Evolutionary conservation across 2,888 invertebrate species (phyloP).

Genomic region (Melanargia galathea): DNA sequence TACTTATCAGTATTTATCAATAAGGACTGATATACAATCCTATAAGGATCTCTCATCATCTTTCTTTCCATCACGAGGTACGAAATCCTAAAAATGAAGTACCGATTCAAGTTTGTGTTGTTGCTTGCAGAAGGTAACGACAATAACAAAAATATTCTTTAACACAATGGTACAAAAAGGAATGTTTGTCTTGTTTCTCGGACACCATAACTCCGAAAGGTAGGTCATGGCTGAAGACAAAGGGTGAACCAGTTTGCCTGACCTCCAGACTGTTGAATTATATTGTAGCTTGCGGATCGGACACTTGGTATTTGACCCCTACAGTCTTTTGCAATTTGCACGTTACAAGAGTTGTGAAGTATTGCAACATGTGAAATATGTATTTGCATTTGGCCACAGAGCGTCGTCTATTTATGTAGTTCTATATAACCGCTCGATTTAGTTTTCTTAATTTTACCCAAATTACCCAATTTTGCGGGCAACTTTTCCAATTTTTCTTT

Average conservation of each 20-base stretch:
- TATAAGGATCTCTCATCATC: too few species aligned
- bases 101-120: not conserved
- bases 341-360: not conserved
- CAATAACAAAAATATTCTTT: constrained; percentile 3
- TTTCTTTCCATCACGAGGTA: too few species aligned
- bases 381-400: not conserved
- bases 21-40: too few species aligned
- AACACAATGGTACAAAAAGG: constrained; percentile 13
- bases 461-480: too few species aligned
- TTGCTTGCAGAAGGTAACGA: not conserved
- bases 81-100: too few species aligned
- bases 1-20: too few species aligned
- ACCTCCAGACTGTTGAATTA: constrained; percentile 19
- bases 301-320: constrained; percentile 15
- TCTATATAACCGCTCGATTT: constrained; percentile 1
- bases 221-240: constrained; percentile 35
- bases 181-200: constrained; percentile 12
- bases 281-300: constrained; percentile 10
- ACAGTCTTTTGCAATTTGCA: not conserved
- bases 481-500: too few species aligned
- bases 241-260: constrained; percentile 32
- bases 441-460: too few species aligned
- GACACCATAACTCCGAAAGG: constrained; percentile 32
- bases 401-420: not conserved
- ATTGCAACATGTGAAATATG: constrained; percentile 1